These are phyloP conservation scores for Erpetoichthys calabaricus DNA, from an alignment of 2,797 vertebrate species.

Conservation along the genomic window DNA sequence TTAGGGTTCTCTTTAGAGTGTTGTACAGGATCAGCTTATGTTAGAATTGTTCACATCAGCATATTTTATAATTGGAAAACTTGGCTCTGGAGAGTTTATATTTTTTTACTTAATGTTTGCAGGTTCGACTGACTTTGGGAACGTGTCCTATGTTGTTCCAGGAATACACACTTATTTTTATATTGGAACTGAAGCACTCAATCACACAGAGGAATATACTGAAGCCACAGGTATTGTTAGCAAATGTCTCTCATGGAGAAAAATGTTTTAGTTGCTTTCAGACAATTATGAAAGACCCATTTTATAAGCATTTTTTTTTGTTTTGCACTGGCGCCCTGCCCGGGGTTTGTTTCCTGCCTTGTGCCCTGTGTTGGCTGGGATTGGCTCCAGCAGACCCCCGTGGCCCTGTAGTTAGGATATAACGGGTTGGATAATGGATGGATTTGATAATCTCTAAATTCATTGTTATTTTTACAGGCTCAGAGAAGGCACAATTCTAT, in stretches of 20 bases:
- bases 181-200: conserved; percentile 64
- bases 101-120: conserved; percentile 13
- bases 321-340: too few relatives aligned
- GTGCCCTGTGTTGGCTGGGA: too few relatives aligned
- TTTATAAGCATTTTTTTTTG: neutral
- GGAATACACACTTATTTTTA: conserved; percentile 78
- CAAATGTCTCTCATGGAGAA: neutral
- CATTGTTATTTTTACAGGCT: conserved; percentile 41
- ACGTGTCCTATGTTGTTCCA: conserved; percentile 63
- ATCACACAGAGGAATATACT: conserved; percentile 73
- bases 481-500: conserved; percentile 67
- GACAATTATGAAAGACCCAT: neutral
- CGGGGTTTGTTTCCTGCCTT: too few relatives aligned
- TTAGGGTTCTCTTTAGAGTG: too few relatives aligned
- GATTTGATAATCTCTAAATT: too few relatives aligned
- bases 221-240: conserved; percentile 59
- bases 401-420: too few relatives aligned
- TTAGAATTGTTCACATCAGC: too few relatives aligned
- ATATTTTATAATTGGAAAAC: too few relatives aligned
- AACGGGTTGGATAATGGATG: too few relatives aligned
- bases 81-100: too few relatives aligned
- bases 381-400: too few relatives aligned
- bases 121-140: conserved; percentile 83
- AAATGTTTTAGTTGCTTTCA: neutral
- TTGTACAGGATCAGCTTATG: too few relatives aligned